Percentiles rank a stretch among this genome's conserved stretches.
phyloP scores from a whole-genome alignment of 2,797 vertebrate genomes.

The Tauraco hartlaubi region DNA sequence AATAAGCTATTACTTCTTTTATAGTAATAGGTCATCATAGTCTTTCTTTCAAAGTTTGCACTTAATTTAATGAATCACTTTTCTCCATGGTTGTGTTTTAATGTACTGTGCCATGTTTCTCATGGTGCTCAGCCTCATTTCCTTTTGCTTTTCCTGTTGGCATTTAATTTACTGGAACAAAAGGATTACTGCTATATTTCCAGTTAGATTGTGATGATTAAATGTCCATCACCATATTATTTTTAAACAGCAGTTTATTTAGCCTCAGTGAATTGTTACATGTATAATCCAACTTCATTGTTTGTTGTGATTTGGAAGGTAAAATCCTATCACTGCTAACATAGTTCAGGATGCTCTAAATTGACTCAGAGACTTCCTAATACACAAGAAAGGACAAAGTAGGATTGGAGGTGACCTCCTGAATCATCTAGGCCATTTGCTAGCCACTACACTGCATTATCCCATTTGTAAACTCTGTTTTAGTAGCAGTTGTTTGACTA shows the following conservation, averaged over 20 bases:
- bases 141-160: neutral
- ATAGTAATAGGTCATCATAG: neutral
- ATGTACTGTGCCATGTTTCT: neutral
- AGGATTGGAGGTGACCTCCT: neutral
- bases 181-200: neutral
- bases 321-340: slow-evolving; percentile 6
- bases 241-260: slow-evolving; percentile 45
- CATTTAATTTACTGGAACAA: slow-evolving; percentile 34
- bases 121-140: neutral
- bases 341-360: neutral
- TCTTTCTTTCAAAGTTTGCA: slow-evolving; percentile 4
- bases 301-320: neutral
- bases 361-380: neutral
- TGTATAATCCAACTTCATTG: neutral
- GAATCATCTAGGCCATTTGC: neutral
- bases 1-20: neutral
- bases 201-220: neutral
- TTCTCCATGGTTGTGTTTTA: neutral
- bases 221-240: neutral
- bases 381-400: neutral
- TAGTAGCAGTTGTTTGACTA: neutral
- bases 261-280: neutral
- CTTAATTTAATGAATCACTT: neutral
- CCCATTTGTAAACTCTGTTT: neutral
- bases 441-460: neutral